Base-by-base conservation (phyloP, 2,113 vertebrate genomes). In the Onychorhynchus coronatus region DNA sequence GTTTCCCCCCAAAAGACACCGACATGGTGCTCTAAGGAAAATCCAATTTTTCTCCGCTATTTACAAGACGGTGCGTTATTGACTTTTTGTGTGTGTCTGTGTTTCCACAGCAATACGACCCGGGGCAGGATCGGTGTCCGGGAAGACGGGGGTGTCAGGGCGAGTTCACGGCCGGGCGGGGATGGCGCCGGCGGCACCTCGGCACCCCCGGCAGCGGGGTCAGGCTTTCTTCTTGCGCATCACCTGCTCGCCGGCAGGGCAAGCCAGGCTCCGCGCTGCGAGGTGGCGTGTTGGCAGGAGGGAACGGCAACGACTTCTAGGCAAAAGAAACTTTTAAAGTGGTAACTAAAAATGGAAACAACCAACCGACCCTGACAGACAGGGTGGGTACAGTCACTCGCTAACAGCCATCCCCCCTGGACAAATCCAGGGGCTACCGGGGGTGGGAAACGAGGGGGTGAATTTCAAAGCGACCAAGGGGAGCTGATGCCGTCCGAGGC, bases 211-310 rank as follows among this genome's bases (percentile, higher is more conserved):
- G 76, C 72, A 37, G 78, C 21, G 71, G 53, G 63, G 22, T 17
- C 47, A 7, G 52, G 15, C 23, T 47, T 17, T 42, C 39, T 50
- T 58, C 70, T 10, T 33, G 78, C 7, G 59, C 73, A 66, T 65
- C 91, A 5, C 27, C 75, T 35, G 63, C 62, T 25, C 28, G 84
- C 83, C 66, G 31, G 72, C 84, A 70, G 84, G 23, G 47, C 73
- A 68, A 79, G 87, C 35, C 58, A 23, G 87, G 91, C 94, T 78
- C 79, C 30, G 79, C 91, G 58, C 62, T 87, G 88, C 96, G 37
- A 91, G 59, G 93, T 41, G 96, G 92, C 78, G 30, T 47, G 67
- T 97, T 98, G 98, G 97, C 97, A 97, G 97, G 83, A 93, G 91
- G 92, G 86, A 71, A 94, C 73, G 85, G 61, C 85, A 74, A 85